Percentiles rank a stretch among this genome's conserved stretches.
These are phyloP conservation scores for Amblyjoppa fuscipennis DNA, from an alignment of 2,888 invertebrate genomes.

Conservation along the genomic window DNA sequence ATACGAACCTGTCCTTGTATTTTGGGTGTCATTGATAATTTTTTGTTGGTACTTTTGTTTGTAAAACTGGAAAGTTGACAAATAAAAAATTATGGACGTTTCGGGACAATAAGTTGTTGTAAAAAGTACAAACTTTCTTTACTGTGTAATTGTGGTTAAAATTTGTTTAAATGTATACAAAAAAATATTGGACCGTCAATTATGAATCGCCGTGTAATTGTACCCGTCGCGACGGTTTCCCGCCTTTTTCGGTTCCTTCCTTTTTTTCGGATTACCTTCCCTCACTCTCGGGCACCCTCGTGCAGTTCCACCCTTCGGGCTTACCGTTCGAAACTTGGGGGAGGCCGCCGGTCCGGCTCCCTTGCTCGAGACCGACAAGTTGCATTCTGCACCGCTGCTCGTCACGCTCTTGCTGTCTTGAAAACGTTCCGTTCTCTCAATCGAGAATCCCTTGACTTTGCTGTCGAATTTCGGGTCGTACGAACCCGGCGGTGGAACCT, in stretches of 20 bases:
- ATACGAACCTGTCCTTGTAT: too few species aligned
- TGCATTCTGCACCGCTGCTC: slow-evolving; percentile 80
- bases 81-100: too few species aligned
- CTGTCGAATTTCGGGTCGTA: slow-evolving; percentile 86
- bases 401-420: slow-evolving; percentile 82
- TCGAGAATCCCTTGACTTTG: slow-evolving; percentile 83
- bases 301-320: slow-evolving; percentile 25
- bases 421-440: slow-evolving; percentile 83
- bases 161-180: not conserved
- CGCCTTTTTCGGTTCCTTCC: slow-evolving; percentile 13
- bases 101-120: too few species aligned
- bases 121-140: too few species aligned
- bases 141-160: slow-evolving; percentile 28
- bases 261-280: not conserved
- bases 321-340: slow-evolving; percentile 77
- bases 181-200: slow-evolving; percentile 11
- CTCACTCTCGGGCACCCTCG: slow-evolving; percentile 6
- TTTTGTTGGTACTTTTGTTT: too few species aligned
- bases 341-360: slow-evolving; percentile 66
- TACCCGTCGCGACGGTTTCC: slow-evolving; percentile 8
- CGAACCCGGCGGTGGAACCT: slow-evolving; percentile 86
- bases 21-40: too few species aligned
- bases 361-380: slow-evolving; percentile 77
- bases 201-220: slow-evolving; percentile 13
- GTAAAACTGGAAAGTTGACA: too few species aligned